Evolutionary conservation across 1,140 invertebrate genomes (phyloP).

Genomic region (Augochlora pura): DNA sequence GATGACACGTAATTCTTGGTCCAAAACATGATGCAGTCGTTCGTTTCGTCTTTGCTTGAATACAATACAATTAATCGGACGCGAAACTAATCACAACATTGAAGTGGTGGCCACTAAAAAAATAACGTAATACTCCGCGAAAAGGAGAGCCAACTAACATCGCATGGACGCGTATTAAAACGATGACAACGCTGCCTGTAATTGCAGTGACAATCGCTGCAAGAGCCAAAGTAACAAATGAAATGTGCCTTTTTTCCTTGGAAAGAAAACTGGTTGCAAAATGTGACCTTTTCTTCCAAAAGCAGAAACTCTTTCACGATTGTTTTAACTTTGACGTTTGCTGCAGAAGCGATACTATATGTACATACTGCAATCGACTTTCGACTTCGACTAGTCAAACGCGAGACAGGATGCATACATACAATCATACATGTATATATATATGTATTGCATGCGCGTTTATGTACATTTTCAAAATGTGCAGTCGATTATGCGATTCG

Average conservation of each 20-base stretch:
- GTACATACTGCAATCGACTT: background rate
- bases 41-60: constrained; percentile 13
- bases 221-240: background rate
- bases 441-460: too few species aligned
- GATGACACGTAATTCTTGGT: constrained; percentile 87
- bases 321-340: constrained; percentile 56
- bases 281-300: constrained; percentile 32
- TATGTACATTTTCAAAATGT: constrained; percentile 12
- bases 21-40: constrained; percentile 87
- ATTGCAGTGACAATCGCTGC: constrained; percentile 3
- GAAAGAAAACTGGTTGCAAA: background rate
- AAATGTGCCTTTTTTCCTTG: background rate
- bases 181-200: constrained; percentile 1
- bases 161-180: constrained; percentile 35
- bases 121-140: constrained; percentile 45
- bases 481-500: background rate
- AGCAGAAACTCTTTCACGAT: constrained; percentile 8
- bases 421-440: too few species aligned
- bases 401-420: background rate
- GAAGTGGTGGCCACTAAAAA: constrained; percentile 39
- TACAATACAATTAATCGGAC: constrained; percentile 33
- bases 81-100: constrained; percentile 49
- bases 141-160: constrained; percentile 45
- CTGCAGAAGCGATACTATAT: constrained; percentile 14
- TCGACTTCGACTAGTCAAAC: constrained; percentile 31